Evolutionary conservation across 1,140 invertebrate species (phyloP).

Genomic region (Sesamia nonagrioides): DNA sequence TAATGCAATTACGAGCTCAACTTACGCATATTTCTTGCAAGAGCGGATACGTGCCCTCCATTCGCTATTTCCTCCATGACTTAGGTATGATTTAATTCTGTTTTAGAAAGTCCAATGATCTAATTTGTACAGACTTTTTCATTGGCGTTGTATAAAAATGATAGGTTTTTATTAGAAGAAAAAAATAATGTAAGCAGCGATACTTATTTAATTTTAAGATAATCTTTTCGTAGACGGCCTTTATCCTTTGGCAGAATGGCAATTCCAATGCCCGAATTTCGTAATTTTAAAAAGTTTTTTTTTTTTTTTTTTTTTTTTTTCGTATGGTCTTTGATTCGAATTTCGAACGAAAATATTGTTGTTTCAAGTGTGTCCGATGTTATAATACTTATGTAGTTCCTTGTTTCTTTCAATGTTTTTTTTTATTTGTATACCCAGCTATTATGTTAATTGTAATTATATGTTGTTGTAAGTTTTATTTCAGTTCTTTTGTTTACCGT

Average conservation of each 20-base stretch:
- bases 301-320: too few relatives aligned
- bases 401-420: not conserved
- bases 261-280: too few relatives aligned
- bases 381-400: not conserved
- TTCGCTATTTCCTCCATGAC: too few relatives aligned
- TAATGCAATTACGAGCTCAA: too few relatives aligned
- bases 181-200: not conserved
- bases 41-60: too few relatives aligned
- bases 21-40: too few relatives aligned
- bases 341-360: not conserved
- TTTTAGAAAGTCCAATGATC: not conserved
- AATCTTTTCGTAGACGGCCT: not conserved
- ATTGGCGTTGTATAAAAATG: not conserved
- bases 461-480: not conserved
- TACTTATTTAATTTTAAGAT: conserved; percentile 18
- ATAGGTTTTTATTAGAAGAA: not conserved
- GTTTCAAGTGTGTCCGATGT: not conserved
- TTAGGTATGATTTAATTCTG: too few relatives aligned
- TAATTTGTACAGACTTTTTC: not conserved
- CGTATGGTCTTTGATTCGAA: too few relatives aligned
- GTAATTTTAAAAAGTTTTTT: too few relatives aligned
- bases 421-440: not conserved
- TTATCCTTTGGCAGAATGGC: too few relatives aligned
- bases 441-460: conserved; percentile 6
- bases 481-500: conserved; percentile 3